Evolutionary conservation across 2,888 invertebrate genomes (phyloP).

Genomic region (Oxystoma pomonae): DNA sequence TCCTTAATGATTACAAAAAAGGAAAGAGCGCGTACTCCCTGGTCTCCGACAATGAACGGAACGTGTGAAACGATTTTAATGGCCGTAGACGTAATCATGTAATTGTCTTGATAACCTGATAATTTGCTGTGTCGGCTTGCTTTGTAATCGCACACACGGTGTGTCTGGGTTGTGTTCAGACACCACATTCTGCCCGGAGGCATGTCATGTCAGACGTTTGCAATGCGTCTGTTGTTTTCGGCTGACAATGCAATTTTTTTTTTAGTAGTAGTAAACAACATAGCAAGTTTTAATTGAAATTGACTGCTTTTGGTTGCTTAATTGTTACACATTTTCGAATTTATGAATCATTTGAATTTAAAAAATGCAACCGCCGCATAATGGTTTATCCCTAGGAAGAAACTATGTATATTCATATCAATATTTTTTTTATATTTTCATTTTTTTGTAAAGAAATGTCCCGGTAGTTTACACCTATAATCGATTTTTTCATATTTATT

Average conservation of each 20-base stretch:
- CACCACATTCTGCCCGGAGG: background rate
- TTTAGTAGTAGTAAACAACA: too few species aligned
- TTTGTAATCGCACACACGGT: background rate
- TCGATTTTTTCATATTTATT: too few species aligned
- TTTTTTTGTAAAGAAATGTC: too few species aligned
- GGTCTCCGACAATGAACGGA: background rate
- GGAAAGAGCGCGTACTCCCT: background rate
- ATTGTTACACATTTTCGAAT: too few species aligned
- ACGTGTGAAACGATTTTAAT: background rate
- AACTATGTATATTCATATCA: too few species aligned
- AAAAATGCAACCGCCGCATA: too few species aligned
- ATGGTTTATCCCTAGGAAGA: too few species aligned
- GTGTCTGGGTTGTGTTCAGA: background rate
- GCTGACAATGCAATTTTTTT: background rate
- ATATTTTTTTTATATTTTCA: too few species aligned
- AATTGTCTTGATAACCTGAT: background rate
- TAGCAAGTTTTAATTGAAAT: background rate
- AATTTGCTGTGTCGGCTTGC: background rate
- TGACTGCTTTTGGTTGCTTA: too few species aligned
- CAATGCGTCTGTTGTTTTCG: background rate
- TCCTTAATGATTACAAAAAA: background rate
- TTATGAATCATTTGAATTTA: too few species aligned
- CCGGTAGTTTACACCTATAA: too few species aligned
- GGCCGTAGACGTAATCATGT: background rate
- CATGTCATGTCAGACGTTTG: background rate